Evolutionary conservation across 2,888 invertebrate species (phyloP), one percentile per base, ranked within the genome.

Genomic region (Trichogramma dendrolimi): DNA sequence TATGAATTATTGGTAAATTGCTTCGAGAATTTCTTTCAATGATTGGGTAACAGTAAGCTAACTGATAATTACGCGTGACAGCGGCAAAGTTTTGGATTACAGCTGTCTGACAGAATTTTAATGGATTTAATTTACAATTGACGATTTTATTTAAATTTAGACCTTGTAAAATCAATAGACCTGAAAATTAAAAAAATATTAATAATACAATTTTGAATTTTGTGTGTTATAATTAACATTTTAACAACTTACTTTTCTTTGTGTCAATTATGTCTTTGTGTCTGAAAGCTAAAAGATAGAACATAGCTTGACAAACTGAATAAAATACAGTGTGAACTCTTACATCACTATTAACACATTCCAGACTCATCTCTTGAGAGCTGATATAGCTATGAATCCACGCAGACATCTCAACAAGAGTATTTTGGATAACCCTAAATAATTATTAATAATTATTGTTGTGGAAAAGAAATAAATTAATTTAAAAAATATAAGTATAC

Each of bases 261-360:
- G 83, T 86, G 61, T 83, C 83, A 50, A 93, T 87, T 69, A 97
- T 82, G 73, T 95, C 90, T 70, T 88, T 88, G 76, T 94, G 91
- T 64, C 94, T 87, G 77, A 96, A 96, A 0, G 92, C 90, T 64
- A 98, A 88, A 11, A 96, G 83, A 79, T 97, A 96, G 81, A 98
- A 96, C 51, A 96, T 82, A 0, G 93, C 88, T 79, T 98, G 96
- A 70, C 96, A 96, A 4, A 94, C 86, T 1, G 92, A 87, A 76
- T 95, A 96, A 80, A 98, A 98, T 0, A 95, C 90, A 4, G 87
- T 84, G 75, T 98, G 96, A 0, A 88, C 85, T 70, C 87, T 85
- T 0, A 86, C 73, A 68, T 89, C 87, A 10, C 82, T 81, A 69
- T 83, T 82, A 0, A 82, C 76, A 67, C 80, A 81, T 68, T 82